Evolutionary conservation across 64 coral and sea anemone species (phyloP), one percentile per base, ranked within the genome.

Genomic region (Dendrophyllia cribrosa): DNA sequence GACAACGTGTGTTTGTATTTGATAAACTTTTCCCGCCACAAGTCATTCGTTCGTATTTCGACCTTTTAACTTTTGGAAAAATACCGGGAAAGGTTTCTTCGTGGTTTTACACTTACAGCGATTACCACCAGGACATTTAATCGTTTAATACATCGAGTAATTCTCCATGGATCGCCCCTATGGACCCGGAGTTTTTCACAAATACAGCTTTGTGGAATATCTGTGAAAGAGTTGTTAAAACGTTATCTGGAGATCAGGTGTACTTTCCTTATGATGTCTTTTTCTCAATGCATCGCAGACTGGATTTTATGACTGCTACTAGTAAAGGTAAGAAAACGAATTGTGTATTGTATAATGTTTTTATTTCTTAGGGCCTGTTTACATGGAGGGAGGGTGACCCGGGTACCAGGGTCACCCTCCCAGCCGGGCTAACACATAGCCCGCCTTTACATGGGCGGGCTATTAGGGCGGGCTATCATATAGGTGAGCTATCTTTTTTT

Each of bases 131-230:
- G 19, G 45, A 90, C 47, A 66, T 87, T 49, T 43, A 34, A 0
- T 82, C 72, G 9, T 24, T 92, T 14, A 93, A 96, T 82, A 63
- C 80, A 5, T 66, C 95, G 0, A 94, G 70, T 70, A 93, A 90
- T 79, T 89, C 88, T 21, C 91, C 96, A 1, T 98, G 96, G 96
- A 72, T 95, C 3, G 95, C 96, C 0, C 90, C 93, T 24, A 43
- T 98, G 21, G 79, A 85, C 22, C 93, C 82, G 12, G 61, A 95
- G 45, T 92, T 88, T 87, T 95, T 98, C 64, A 77, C 72, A 19
- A 60, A 55, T 6, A 95, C 96, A 3, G 45, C 44, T 51, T 51
- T 98, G 44, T 98, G 93, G 93, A 90, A 87, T 52, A 52, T 75
- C 23, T 72, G 85, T 25, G 63, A 53, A 14, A 93, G 73, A 47